Evolutionary conservation across 2,888 invertebrate species (phyloP).

Genomic region (Lasioglossum pauxillum): DNA sequence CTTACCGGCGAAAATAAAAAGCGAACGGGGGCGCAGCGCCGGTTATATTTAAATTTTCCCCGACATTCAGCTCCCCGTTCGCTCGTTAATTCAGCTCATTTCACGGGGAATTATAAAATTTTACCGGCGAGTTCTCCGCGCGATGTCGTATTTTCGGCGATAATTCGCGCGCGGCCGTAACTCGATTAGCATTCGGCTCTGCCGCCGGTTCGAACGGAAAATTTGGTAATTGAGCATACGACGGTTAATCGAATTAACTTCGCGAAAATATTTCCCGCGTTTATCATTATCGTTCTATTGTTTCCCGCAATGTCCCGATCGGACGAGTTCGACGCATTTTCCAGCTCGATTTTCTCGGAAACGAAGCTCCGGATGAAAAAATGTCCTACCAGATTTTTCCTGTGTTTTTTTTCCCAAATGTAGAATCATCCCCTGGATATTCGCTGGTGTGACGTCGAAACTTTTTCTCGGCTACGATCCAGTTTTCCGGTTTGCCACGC

Average conservation of each 20-base stretch:
- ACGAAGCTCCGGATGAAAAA: neutral
- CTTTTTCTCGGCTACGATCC: neutral
- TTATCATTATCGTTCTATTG: neutral
- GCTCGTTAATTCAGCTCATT: conserved; percentile 6
- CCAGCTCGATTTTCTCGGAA: too few relatives aligned
- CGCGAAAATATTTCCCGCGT: neutral
- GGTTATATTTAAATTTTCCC: neutral
- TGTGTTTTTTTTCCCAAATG: too few relatives aligned
- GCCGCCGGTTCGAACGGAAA: neutral
- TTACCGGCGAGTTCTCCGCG: neutral
- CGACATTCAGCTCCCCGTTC: conserved; percentile 6
- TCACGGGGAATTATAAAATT: neutral
- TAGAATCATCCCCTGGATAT: neutral
- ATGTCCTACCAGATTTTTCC: neutral
- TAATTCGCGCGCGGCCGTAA: neutral
- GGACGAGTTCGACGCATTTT: too few relatives aligned
- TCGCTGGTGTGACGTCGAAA: neutral
- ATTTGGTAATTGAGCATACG: neutral
- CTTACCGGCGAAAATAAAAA: conserved; percentile 9
- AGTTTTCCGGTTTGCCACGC: neutral
- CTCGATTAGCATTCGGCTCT: neutral
- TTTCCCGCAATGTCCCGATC: neutral
- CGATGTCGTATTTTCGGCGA: neutral
- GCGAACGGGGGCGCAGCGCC: neutral
- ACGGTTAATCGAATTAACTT: neutral